Evolutionary conservation across 2,797 vertebrate genomes (phyloP), one percentile per base, ranked within the genome.

Genomic region (Acanthis flammea): DNA sequence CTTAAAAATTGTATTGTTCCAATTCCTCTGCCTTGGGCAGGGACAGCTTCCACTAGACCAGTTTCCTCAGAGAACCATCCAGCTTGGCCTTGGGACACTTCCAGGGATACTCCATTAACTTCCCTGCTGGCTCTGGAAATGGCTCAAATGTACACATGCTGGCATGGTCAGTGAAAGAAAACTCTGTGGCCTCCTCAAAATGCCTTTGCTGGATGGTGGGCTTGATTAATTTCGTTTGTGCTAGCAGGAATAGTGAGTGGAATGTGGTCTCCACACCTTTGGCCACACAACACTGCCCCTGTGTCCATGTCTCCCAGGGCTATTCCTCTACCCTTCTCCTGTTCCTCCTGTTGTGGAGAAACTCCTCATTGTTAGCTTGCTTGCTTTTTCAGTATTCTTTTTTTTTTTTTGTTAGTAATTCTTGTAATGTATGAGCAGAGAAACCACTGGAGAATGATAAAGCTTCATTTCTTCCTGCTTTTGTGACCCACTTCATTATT

Each of bases 381-480:
- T 83, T 67, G 77, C 19, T 86, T 68, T 76, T 79, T 76, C 44
- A 42, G 73, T 77, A 8, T 54, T 54, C 10, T 33, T 80, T n/a
- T 61, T 45, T n/a, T 80, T 12, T 28, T 50, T 28, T 71, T 65
- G 54, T 76, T 11, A 19, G 7, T 6, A 44, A 91, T 93, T 95
- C 73, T 92, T 88, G 86, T 90, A 93, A 92, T 30, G 67, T 90
- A 58, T 39, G 77, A 93, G 22, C 55, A 76, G 74, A 92, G 77
- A 85, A 95, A 81, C 41, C 83, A 82, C 86, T 92, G 81, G 73
- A 95, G 94, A 88, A 96, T 90, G 90, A 95, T 94, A 95, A 95
- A 94, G 39, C 77, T 96, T 92, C 90, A 88, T 95, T 95, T 96
- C 88, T 97, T 97, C 94, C 95, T 95, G 93, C 93, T 95, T 97